These are phyloP conservation scores for Daboia siamensis DNA, from an alignment of 2,113 vertebrate genomes.

Conservation along the genomic window DNA sequence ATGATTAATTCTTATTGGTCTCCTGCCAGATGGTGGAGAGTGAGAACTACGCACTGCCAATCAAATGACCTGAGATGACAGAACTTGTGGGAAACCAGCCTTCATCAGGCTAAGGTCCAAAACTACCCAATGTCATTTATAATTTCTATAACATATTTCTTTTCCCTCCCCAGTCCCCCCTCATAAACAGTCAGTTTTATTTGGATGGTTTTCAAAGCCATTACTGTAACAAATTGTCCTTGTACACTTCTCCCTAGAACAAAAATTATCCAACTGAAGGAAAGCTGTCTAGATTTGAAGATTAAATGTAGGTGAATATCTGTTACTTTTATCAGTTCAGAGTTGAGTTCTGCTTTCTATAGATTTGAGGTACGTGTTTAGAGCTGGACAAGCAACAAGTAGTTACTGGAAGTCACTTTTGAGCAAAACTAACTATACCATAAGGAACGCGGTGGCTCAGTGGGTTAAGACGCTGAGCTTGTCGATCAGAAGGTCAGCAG, in stretches of 20 bases:
- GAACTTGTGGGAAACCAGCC: not conserved
- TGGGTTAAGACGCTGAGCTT: no score
- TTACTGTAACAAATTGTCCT: conserved; percentile 6
- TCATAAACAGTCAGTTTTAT: not conserved
- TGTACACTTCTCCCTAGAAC: not conserved
- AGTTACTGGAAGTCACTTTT: not conserved
- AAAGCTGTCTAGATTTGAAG: not conserved
- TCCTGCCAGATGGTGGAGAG: conserved; percentile 24
- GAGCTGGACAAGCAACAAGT: not conserved
- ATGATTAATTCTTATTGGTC: conserved; percentile 21
- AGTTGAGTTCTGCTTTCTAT: not conserved
- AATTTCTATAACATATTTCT: conserved; percentile 17
- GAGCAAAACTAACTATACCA: not conserved
- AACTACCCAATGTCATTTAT: conserved; percentile 7
- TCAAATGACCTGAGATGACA: conserved; percentile 27
- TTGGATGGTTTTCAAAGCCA: not conserved
- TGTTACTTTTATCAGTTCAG: not conserved
- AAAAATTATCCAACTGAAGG: not conserved
- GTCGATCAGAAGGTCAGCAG: no score
- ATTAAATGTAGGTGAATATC: not conserved
- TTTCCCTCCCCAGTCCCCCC: not conserved
- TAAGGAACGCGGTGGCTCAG: no score
- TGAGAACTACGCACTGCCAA: not conserved
- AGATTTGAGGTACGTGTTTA: not conserved
- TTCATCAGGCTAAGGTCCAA: conserved; percentile 6